These are phyloP conservation scores for Drosophila melanogaster DNA, from an alignment of 1,140 invertebrate species.

Conservation along the genomic window Release_6_plus_ISO1_MT NT_033779.5:21841001-21841500, in stretches of 20 bases:
- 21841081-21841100: no score
- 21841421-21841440: not conserved
- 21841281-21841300: conserved; percentile 83
- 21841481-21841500: conserved; percentile 44
- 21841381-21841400: conserved; percentile 69
- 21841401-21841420: conserved; percentile 1
- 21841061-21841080: no score
- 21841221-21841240: conserved; percentile 35
- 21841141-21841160: not conserved
- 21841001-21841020: no score
- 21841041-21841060: no score
- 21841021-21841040: no score
- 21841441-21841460: not conserved
- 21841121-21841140: no score
- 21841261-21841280: conserved; percentile 83
- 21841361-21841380: conserved; percentile 9
- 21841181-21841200: not conserved
- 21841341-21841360: conserved; percentile 42
- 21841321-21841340: conserved; percentile 73
- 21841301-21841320: conserved; percentile 79
- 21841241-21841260: conserved; percentile 75
- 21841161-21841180: conserved; percentile 43
- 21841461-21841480: conserved; percentile 22
- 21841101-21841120: no score
- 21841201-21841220: conserved; percentile 23